These are phyloP conservation scores for Phalacrocorax brasilianus DNA, from an alignment of 2,113 vertebrate genomes.

Conservation along the genomic window DNA sequence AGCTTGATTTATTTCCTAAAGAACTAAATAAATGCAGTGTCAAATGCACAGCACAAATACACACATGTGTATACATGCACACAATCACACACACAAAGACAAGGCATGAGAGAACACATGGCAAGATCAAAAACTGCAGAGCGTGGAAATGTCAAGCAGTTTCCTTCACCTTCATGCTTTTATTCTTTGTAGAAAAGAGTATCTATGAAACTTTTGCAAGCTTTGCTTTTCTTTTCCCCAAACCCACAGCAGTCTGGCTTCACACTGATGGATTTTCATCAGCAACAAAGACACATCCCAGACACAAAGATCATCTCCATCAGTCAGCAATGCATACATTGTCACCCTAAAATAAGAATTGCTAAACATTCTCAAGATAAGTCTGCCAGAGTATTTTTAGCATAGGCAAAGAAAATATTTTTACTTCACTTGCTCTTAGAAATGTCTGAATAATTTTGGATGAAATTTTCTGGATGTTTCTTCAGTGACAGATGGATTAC, in stretches of 20 bases:
- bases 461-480: not conserved
- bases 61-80: accelerated
- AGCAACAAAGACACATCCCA: not conserved
- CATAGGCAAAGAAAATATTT: not conserved
- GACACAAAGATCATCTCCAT: not conserved
- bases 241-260: not conserved
- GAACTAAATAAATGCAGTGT: not conserved
- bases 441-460: constrained; percentile 13
- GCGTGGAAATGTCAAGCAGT: not conserved
- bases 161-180: not conserved
- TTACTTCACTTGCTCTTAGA: constrained; percentile 8
- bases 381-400: constrained; percentile 18
- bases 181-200: not conserved
- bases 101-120: not conserved
- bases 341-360: not conserved
- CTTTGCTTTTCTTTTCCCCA: not conserved
- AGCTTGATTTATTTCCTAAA: not conserved
- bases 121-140: not conserved
- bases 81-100: not conserved
- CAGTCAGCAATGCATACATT: not conserved
- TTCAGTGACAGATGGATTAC: constrained; percentile 31
- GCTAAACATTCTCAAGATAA: not conserved
- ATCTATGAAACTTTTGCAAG: not conserved
- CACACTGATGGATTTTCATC: not conserved
- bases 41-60: not conserved